phyloP scores from a whole-genome alignment of 2,113 vertebrate genomes.

The Podilymbus podiceps region DNA sequence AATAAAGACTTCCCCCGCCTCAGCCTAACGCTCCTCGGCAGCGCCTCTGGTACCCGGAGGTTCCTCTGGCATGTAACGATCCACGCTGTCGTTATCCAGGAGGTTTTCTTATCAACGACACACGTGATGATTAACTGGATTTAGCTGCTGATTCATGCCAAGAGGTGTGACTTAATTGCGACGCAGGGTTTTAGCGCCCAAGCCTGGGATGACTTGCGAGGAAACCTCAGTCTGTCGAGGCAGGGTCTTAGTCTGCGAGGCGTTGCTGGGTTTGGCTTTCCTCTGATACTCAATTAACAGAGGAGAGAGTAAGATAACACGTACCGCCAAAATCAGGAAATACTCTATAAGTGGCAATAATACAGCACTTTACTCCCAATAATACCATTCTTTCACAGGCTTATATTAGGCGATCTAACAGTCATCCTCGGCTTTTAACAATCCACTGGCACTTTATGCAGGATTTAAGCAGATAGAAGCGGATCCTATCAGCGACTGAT shows the following conservation, averaged over 20 bases:
- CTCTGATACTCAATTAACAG: background rate
- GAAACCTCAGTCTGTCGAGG: background rate
- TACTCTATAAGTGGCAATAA: background rate
- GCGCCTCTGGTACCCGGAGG: background rate
- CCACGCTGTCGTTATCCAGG: background rate
- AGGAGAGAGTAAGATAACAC: background rate
- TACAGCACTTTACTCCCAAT: background rate
- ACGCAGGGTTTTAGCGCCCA: background rate
- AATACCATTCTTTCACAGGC: background rate
- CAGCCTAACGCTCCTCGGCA: background rate
- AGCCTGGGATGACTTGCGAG: background rate
- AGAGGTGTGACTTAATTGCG: background rate
- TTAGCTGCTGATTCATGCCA: constrained; percentile 5
- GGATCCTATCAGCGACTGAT: constrained; percentile 1
- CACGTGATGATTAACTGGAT: background rate
- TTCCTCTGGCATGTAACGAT: background rate
- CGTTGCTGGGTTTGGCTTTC: background rate
- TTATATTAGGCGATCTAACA: background rate
- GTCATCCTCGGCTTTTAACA: background rate
- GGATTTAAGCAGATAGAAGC: background rate
- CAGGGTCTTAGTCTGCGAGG: background rate
- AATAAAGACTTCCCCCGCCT: no score
- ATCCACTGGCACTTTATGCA: background rate
- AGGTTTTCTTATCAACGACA: background rate
- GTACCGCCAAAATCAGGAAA: background rate